Percentiles rank a stretch among this genome's conserved stretches.
Evolutionary conservation across 2,888 invertebrate species (phyloP).

Genomic region (Sesia apiformis): DNA sequence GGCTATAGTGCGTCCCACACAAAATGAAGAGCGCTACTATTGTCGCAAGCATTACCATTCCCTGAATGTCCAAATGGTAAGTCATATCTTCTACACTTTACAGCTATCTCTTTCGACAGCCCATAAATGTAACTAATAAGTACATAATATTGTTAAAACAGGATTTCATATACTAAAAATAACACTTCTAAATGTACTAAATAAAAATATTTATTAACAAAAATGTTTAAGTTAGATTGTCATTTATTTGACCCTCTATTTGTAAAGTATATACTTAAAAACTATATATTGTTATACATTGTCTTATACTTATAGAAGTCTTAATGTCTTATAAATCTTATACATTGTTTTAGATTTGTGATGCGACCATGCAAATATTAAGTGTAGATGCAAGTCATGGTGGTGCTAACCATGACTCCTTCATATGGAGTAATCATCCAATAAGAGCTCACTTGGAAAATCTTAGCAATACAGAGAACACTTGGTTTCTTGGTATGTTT

Average conservation of each 20-base stretch:
- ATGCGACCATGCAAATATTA: neutral
- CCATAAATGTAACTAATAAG: too few species aligned
- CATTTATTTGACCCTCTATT: too few species aligned
- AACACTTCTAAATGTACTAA: too few species aligned
- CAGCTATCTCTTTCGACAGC: too few species aligned
- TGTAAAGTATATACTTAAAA: too few species aligned
- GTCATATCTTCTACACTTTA: neutral
- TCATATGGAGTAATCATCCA: conserved; percentile 1
- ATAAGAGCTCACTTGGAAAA: neutral
- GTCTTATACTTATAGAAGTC: too few species aligned
- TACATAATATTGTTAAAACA: too few species aligned
- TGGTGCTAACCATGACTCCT: conserved; percentile 2
- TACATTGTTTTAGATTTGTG: conserved; percentile 1
- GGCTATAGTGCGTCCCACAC: neutral
- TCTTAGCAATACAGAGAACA: neutral
- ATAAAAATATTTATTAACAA: too few species aligned
- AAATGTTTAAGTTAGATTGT: too few species aligned
- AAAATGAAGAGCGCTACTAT: neutral
- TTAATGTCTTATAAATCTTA: too few species aligned
- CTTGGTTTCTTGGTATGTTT: conserved; percentile 1
- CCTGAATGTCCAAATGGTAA: conserved; percentile 1
- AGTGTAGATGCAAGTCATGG: neutral
- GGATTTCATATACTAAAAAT: too few species aligned
- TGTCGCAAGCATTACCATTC: conserved; percentile 1
- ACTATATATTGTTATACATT: too few species aligned